Evolutionary conservation across 2,888 invertebrate species (phyloP), one percentile per base, ranked within the genome.

Genomic region (Limnephilus marmoratus): DNA sequence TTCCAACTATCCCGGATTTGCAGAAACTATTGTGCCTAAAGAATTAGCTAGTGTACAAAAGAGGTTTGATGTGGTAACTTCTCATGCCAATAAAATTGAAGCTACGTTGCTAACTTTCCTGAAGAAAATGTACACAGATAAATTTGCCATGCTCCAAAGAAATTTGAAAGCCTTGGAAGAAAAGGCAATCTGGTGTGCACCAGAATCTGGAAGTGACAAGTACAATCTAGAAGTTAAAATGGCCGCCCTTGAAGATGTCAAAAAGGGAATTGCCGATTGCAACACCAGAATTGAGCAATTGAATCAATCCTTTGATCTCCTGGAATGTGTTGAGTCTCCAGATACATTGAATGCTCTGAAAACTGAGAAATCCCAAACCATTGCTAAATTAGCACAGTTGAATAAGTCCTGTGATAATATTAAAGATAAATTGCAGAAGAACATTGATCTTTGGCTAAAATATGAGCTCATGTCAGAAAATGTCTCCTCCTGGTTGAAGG

Each of bases 151-250:
- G 94, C 96, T 99, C 81, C 98, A 98, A 94, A 97, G 98, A 94
- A 97, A 98, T 94, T 97, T 99, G 15, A 96, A 97, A 90, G 97
- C 98, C 1, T 97, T 98, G 94, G 97, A 98, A 93, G 99, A 99
- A 94, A 99, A 99, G 95, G 97, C 98, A 1, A 96, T 97, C 24
- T 99, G 99, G 99, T 99, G 99, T 95, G 97, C 97, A 94, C 98
- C 98, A 0, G 99, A 99, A 94, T 97, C 98, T 1, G 97, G 97
- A 68, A 98, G 98, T 94, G 99, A 99, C 94, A 98, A 98, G 95
- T 99, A 99, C 95, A 99, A 98, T 94, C 96, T 99, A 49, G 98
- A 99, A 96, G 98, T 99, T 0, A 99, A 99, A 95, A 97, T 98
- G 94, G 97, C 98, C 1, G 98, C 98, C 0, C 95, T 99, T 80